Evolutionary conservation across 92 coral and sea anemone genomes (phyloP).

Genomic region (Paragorgia papillata): DNA sequence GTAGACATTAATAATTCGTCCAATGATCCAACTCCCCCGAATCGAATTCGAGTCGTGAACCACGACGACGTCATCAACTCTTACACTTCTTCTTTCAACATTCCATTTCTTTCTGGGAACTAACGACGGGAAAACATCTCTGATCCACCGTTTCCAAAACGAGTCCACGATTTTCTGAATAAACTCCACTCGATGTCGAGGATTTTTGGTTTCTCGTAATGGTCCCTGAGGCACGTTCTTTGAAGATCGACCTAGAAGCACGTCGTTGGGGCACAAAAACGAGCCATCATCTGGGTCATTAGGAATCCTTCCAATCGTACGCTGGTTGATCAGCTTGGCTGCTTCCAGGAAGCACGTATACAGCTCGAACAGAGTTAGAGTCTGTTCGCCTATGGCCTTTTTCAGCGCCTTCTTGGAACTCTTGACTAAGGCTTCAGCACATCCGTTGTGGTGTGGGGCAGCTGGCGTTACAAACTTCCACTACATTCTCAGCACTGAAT

Average conservation of each 20-base stretch:
- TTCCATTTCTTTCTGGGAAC: conserved; percentile 60
- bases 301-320: conserved; percentile 61
- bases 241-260: conserved; percentile 64
- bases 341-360: conserved; percentile 65
- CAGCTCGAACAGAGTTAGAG: conserved; percentile 60
- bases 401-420: conserved; percentile 60
- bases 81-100: conserved; percentile 50
- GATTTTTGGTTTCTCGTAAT: conserved; percentile 64
- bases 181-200: conserved; percentile 63
- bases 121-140: conserved; percentile 65
- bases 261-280: conserved; percentile 59
- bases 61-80: conserved; percentile 55
- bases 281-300: conserved; percentile 67
- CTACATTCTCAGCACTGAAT: not conserved
- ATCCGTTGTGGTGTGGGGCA: conserved; percentile 1
- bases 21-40: conserved; percentile 61
- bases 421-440: conserved; percentile 47
- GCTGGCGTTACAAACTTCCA: conserved; percentile 29
- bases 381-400: conserved; percentile 58
- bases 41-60: conserved; percentile 53
- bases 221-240: conserved; percentile 68
- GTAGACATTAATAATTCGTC: conserved; percentile 50
- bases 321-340: conserved; percentile 69
- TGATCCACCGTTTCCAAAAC: conserved; percentile 66
- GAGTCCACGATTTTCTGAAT: conserved; percentile 60